Evolutionary conservation across 2,113 vertebrate genomes (phyloP), one percentile per base, ranked within the genome.

Genomic region (Pituophis catenifer): DNA sequence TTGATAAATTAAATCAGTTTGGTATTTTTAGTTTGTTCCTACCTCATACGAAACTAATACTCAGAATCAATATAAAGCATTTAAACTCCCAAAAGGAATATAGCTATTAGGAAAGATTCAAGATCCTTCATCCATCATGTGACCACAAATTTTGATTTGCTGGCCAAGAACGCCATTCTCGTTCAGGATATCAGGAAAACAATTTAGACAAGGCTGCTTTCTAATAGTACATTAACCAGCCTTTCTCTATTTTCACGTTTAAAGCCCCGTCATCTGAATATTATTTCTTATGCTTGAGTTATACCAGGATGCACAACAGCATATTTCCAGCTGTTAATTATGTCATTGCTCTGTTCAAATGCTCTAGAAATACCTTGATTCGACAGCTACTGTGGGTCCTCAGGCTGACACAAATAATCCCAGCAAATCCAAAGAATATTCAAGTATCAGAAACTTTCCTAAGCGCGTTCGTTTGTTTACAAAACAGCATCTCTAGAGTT

Each of bases 361-460:
- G 50, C 70, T 52, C 89, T 44, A 21, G 59, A 94, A 96, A 94
- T 96, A 97, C 96, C 96, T 97, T 96, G 95, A 96, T 97, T 0
- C 11, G 0, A 57, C 44, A 19, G 81, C 81, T 91, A 86, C 0
- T 52, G 70, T 38, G 33, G 88, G 53, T 96, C 94, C 92, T 95
- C 95, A 19, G 65, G 38, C 90, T 93, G 8, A 1, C 57, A 93
- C 94, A 94, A 94, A 87, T 89, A 93, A 53, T 92, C 93, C 94
- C 91, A 89, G 2, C 86, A 93, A 92, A 87, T 93, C 95, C 90
- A 3, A 0, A 13, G 0, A 24, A 55, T 6, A 29, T 24, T 13
- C 89, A 85, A 93, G 10, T 94, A 92, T 55, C 90, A 75, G 21
- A 57, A 85, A 91, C 58, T 54, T 19, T 24, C 86, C 91, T 86